phyloP scores from a whole-genome alignment of 2,888 invertebrate species.

The Tinea pellionella region DNA sequence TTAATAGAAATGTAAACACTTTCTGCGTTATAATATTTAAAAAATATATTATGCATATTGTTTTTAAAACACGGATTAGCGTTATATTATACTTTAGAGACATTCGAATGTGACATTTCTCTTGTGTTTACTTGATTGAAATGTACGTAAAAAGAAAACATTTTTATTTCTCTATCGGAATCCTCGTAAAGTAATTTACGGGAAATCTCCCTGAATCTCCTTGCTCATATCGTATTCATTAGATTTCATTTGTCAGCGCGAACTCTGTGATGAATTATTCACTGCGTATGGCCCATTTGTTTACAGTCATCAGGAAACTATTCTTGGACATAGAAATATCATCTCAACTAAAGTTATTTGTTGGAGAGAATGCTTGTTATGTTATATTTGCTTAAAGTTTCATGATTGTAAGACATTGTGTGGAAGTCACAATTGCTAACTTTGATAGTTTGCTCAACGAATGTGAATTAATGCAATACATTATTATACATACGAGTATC shows the following conservation, averaged over 20 bases:
- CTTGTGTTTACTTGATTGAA: neutral
- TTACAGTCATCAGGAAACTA: slow-evolving; percentile 38
- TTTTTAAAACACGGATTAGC: too few relatives aligned
- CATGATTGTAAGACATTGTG: neutral
- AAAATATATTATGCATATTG: too few relatives aligned
- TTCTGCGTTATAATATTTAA: too few relatives aligned
- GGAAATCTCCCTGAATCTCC: slow-evolving; percentile 32
- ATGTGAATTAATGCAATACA: neutral
- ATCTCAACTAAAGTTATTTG: slow-evolving; percentile 16
- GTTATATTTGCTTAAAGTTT: slow-evolving; percentile 16
- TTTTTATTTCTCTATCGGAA: slow-evolving; percentile 5
- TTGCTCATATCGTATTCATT: slow-evolving; percentile 61
- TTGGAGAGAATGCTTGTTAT: slow-evolving; percentile 15
- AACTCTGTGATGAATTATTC: slow-evolving; percentile 62
- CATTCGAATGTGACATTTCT: neutral
- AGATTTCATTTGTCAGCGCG: slow-evolving; percentile 63
- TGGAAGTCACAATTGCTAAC: neutral
- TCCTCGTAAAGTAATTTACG: slow-evolving; percentile 11
- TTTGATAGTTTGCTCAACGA: neutral
- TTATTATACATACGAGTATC: neutral
- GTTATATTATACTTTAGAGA: too few relatives aligned
- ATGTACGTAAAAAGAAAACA: neutral
- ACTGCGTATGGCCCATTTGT: slow-evolving; percentile 48
- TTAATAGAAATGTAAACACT: neutral
- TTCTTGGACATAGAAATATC: slow-evolving; percentile 32